Evolutionary conservation across 2,113 vertebrate species (phyloP), one percentile per base, ranked within the genome.

Genomic region (Potamarius usumacintae): DNA sequence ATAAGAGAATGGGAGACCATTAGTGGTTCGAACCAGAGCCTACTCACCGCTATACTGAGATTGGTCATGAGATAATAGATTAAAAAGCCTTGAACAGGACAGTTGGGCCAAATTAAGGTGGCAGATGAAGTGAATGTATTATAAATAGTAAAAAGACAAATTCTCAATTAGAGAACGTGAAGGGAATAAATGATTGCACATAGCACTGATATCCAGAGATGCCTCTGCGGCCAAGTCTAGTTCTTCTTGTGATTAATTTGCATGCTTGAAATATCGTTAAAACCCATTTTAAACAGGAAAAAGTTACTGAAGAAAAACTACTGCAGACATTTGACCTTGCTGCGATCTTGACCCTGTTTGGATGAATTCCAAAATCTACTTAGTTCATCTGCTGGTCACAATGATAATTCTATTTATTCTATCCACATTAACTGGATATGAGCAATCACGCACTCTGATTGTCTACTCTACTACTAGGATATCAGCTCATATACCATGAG

Each of bases 111-210:
- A 55, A 55, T 78, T 53, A 27, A 27, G 76, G 5, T 78, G 50
- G 50, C 50, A 78, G 76, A 78, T 78, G 25, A 78, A 78, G 50
- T 78, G 25, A 53, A 78, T 27, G 27, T 6, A 52, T 52, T 52
- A 77, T 52, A 77, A 77, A 27, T 78, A 78, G 52, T 78, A 78
- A 55, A n/a, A 55, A 53, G 25, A 78, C 76, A 78, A 53, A 27
- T 25, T 27, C 76, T 55, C 14, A 55, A 79, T 79, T 79, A 79
- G 52, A 55, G 52, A 79, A 79, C 17, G 14, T 30, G 25, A 55
- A 15, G 22, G n/a, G 22, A 77, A 55, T 27, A 15, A 79, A 30
- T 55, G 52, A 18, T 27, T 79, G 15, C 14, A 55, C 76, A 55
- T 27, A 55, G 52, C n/a, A 55, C 6, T 27, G 7, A 30, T 53